Evolutionary conservation across 2,888 invertebrate genomes (phyloP).

Genomic region (Agrotis exclamationis): DNA sequence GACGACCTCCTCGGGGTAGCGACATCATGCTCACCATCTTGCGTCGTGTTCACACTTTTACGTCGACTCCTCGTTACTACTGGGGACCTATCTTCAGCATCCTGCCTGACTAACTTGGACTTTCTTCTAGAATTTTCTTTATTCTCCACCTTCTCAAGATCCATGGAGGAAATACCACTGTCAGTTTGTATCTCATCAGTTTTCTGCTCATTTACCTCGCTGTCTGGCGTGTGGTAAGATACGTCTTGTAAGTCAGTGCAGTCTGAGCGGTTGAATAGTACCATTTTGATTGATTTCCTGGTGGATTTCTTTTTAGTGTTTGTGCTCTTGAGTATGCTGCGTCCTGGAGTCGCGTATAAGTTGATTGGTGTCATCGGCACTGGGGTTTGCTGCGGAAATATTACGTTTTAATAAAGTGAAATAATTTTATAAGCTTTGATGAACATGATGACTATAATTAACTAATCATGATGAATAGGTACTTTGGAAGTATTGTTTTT

Average conservation of each 20-base stretch:
- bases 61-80: conserved; percentile 77
- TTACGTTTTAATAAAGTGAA: not conserved
- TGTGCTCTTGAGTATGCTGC: conserved; percentile 82
- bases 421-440: not conserved
- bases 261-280: conserved; percentile 78
- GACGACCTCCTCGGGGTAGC: conserved; percentile 58
- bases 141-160: conserved; percentile 68
- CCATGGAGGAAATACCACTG: conserved; percentile 67
- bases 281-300: conserved; percentile 82
- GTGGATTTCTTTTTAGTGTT: conserved; percentile 74
- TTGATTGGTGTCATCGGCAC: conserved; percentile 73
- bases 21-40: conserved; percentile 35
- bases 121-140: conserved; percentile 73
- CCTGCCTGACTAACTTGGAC: conserved; percentile 71
- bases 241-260: conserved; percentile 47
- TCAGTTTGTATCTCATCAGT: conserved; percentile 45
- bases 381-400: conserved; percentile 70
- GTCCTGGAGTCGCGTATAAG: conserved; percentile 79
- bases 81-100: conserved; percentile 74
- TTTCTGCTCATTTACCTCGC: conserved; percentile 25
- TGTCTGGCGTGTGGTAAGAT: conserved; percentile 46
- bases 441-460: not conserved
- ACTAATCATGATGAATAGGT: no score
- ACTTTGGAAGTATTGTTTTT: no score
- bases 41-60: conserved; percentile 71